Evolutionary conservation across 2,113 vertebrate species (phyloP), one percentile per base, ranked within the genome.

Genomic region (Glaucomys volans): DNA sequence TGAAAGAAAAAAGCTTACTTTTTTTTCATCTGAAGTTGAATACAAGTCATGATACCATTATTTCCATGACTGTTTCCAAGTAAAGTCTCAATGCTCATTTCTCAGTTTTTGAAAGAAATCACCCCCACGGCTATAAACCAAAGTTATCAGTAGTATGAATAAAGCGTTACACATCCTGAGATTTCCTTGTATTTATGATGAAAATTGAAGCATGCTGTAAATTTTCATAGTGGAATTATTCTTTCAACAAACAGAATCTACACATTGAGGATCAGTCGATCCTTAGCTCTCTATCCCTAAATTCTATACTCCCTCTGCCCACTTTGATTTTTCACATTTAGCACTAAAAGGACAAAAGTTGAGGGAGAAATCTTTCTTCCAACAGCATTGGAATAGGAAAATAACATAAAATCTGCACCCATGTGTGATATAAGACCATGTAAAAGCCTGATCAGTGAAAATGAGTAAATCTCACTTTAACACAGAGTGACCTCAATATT

Each of bases 11-110:
- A 84, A 11, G n/a, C 40, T 98, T 98, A 98, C 97, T 98, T 62
- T 98, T 98, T 98, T 98, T 98, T 57, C 90, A 97, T 98, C 95
- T 97, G 94, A 98, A 98, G 95, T 98, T 98, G 98, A 98, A 98
- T 98, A 98, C 98, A 98, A 98, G 97, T 98, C 96, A 93, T 98
- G 95, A 98, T 98, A 97, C 92, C 80, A 18, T 97, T 97, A 96
- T 97, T 98, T 97, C 96, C 97, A 91, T 98, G 97, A 94, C 94
- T 97, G 67, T 94, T 97, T 97, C 96, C 93, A 96, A 95, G 0
- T 76, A 95, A 97, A 97, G 72, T 95, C 44, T 97, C 91, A 96
- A 95, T 95, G 91, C 52, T 95, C 66, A 64, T 97, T 98, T 98
- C 96, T 98, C 96, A 69, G 2, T 57, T 95, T 83, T 96, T 79